Base-by-base conservation (phyloP, 2,888 invertebrate species). In the Nymphalis polychloros region DNA sequence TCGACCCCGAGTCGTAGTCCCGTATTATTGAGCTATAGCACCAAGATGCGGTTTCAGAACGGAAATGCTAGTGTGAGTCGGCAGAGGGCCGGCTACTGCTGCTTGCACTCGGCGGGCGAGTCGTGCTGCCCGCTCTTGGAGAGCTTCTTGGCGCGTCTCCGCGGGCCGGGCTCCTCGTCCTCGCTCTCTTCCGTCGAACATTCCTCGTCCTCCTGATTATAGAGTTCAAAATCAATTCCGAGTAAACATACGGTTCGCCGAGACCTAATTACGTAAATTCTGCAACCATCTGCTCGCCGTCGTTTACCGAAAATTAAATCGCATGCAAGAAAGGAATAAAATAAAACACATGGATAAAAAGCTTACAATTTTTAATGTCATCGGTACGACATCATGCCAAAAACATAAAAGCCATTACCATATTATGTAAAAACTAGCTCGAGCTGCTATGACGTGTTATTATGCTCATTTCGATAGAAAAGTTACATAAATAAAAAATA, bases 91-190 rank as follows among this genome's bases (percentile, higher is more conserved):
- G n/a, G 65, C 92, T 95, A 96, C 92, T 96, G 96, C 79, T 95
- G 95, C 85, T 95, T 95, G 93, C 96, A 96, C 78, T 96, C 96
- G 73, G 94, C 94, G 68, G 94, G 94, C 81, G 90, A 91, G 50
- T 88, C 81, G 52, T 66, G 67, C 82, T 75, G 41, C 2, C 10
- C 41, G n/a, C n/a, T n/a, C n/a, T n/a, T n/a, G n/a, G n/a, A n/a
- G n/a, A n/a, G n/a, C 70, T 86, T 86, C 86, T 84, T 91, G 81
- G 76, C 83, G 78, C 88, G 91, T 83, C 88, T 86, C 78, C 89
- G 79, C 69, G 89, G 86, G 66, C 88, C 84, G 4, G 89, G 90
- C 75, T 93, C 93, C 65, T 94, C 93, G 50, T 93, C 93, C 59
- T 93, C 93, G 71, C 94, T 94, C 73, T 95, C 95, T 68, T 95